These are phyloP conservation scores for Meleagris gallopavo DNA, from an alignment of 2,113 vertebrate genomes.

Conservation along the genomic window DNA sequence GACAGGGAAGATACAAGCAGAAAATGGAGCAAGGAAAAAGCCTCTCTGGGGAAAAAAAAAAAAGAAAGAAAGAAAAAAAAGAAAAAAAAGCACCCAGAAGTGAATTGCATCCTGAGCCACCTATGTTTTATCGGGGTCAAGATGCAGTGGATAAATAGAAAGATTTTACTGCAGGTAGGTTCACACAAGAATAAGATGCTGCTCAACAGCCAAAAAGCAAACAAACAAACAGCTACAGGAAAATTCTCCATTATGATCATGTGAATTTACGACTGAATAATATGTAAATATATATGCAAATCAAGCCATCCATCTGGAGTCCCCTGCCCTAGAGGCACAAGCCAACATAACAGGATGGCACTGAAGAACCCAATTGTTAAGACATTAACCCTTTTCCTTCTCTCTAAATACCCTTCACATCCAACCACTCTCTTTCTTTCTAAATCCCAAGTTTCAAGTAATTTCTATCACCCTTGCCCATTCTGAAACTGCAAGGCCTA, in stretches of 20 bases:
- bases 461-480: neutral
- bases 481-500: neutral
- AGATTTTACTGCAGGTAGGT: constrained; percentile 8
- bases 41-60: neutral
- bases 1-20: neutral
- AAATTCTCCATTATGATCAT: neutral
- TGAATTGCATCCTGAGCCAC: neutral
- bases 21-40: neutral
- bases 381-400: constrained; percentile 22
- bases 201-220: neutral
- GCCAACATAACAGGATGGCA: neutral
- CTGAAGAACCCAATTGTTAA: constrained; percentile 14
- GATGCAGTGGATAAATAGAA: neutral
- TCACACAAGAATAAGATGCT: constrained; percentile 19
- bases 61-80: neutral
- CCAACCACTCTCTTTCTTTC: neutral
- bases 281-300: constrained; percentile 47
- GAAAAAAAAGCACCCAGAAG: neutral
- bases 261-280: constrained; percentile 6
- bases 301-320: constrained; percentile 28
- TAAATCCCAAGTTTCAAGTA: neutral
- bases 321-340: neutral
- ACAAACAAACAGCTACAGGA: neutral
- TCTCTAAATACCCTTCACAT: neutral
- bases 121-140: neutral